phyloP scores from a whole-genome alignment of 2,888 invertebrate genomes.

The Orthosia gothica region DNA sequence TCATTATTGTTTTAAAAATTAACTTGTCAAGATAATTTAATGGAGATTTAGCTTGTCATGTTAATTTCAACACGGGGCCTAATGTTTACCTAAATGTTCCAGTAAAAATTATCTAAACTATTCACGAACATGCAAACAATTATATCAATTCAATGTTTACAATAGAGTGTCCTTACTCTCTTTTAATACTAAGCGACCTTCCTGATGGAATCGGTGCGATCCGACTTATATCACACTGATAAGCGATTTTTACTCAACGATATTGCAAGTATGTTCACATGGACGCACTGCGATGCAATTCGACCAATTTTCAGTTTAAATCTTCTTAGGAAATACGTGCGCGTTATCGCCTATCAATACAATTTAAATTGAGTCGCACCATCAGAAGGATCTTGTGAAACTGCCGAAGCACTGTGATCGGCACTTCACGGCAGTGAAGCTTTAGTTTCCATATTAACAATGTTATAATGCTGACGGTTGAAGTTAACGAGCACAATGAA shows the following conservation, averaged over 20 bases:
- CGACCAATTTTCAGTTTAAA: too few species aligned
- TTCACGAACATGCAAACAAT: not conserved
- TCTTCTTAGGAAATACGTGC: too few species aligned
- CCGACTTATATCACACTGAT: too few species aligned
- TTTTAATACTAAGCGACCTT: not conserved
- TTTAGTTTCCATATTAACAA: not conserved
- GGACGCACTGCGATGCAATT: too few species aligned
- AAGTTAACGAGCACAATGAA: constrained; percentile 1
- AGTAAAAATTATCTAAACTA: not conserved
- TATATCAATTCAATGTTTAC: not conserved
- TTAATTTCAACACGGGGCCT: not conserved
- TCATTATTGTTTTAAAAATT: not conserved
- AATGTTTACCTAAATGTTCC: not conserved
- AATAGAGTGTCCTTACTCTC: not conserved
- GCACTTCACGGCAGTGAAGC: too few species aligned
- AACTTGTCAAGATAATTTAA: not conserved
- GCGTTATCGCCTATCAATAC: too few species aligned
- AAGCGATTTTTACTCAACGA: too few species aligned
- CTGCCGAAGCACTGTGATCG: too few species aligned
- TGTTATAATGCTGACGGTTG: not conserved
- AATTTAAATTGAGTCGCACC: too few species aligned
- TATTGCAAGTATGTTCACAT: too few species aligned
- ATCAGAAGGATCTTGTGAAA: too few species aligned
- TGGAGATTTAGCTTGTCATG: constrained; percentile 9
- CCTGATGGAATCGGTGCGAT: too few species aligned